Conservation (phyloP, 2,113 vertebrate genomes). For the Notiomystis cincta region DNA sequence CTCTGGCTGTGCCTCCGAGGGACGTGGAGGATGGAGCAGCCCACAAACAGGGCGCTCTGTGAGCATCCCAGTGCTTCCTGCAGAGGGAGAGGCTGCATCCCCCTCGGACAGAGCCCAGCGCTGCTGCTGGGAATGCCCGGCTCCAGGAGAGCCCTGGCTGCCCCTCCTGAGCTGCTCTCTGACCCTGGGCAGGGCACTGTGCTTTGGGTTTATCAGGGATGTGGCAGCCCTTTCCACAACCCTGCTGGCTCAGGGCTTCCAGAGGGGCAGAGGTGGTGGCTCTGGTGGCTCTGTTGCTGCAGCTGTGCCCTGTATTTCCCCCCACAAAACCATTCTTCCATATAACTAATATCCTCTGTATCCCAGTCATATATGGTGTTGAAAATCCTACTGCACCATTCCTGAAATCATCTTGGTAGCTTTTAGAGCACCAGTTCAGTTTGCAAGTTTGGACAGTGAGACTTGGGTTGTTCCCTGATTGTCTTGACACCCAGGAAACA, state of each 20-base stretch:
- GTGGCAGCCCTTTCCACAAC: neutral
- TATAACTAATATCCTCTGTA: neutral
- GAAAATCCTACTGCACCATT: neutral
- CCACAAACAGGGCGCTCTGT: fast-evolving
- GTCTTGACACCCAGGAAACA: neutral
- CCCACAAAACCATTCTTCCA: neutral
- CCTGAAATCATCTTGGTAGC: neutral
- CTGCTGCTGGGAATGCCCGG: neutral
- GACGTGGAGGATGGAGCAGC: neutral
- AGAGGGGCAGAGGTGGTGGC: neutral
- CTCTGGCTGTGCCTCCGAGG: neutral
- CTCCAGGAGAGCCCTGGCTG: neutral
- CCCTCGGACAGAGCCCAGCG: fast-evolving
- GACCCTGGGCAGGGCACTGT: neutral
- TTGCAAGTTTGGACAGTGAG: neutral
- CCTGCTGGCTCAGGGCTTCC: neutral
- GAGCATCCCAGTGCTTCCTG: fast-evolving
- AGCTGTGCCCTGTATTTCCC: neutral
- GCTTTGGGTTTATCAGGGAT: neutral
- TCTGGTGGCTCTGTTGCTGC: fast-evolving
- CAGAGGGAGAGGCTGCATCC: neutral
- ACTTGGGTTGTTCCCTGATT: neutral
- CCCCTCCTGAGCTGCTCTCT: neutral
- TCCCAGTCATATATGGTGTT: fast-evolving
- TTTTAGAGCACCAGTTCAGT: neutral